Evolutionary conservation across 2,888 invertebrate genomes (phyloP), one percentile per base, ranked within the genome.

Genomic region (Scaptomyza parva): DNA sequence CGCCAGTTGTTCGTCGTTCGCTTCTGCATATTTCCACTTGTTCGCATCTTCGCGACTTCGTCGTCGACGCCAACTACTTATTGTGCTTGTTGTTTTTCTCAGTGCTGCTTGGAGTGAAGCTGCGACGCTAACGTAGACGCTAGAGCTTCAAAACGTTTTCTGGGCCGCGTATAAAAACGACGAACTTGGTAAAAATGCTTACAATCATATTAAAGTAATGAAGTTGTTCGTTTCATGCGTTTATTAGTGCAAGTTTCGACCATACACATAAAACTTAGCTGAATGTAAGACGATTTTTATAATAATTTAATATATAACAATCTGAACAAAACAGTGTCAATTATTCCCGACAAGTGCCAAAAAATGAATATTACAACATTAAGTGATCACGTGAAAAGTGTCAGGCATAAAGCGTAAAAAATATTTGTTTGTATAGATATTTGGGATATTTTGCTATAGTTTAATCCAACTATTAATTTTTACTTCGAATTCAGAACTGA

Each of bases 141-240:
- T 26, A 51, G 41, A 70, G 62, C 62, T 53, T 48, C 59, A 48
- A 63, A 65, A 43, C 67, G 73, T 66, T 69, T 70, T 75, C 79
- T 79, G 70, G 71, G 79, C 76, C 77, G 73, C 86, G 79, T 84
- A 84, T 84, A 84, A 85, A 85, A 85, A 78, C 78, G 76, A 52
- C 70, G 78, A 83, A 73, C 87, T 77, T 79, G 65, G 70, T 72
- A 70, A 87, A 78, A 86, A 80, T 88, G 78, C 80, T 83, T 83
- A 86, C 87, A 85, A 85, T 82, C 83, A 87, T 85, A 85, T 82
- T 71, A 75, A 82, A 87, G 85, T 80, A 69, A 65, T 58, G 58
- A 60, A 70, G 69, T 35, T 64, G 75, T 72, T 55, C 86, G 86
- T 78, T 55, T 73, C 83, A 86, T 64, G 81, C 75, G 85, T 74